These are phyloP conservation scores for Ennomos quercinarius DNA, from an alignment of 2,888 invertebrate species.

Conservation along the genomic window DNA sequence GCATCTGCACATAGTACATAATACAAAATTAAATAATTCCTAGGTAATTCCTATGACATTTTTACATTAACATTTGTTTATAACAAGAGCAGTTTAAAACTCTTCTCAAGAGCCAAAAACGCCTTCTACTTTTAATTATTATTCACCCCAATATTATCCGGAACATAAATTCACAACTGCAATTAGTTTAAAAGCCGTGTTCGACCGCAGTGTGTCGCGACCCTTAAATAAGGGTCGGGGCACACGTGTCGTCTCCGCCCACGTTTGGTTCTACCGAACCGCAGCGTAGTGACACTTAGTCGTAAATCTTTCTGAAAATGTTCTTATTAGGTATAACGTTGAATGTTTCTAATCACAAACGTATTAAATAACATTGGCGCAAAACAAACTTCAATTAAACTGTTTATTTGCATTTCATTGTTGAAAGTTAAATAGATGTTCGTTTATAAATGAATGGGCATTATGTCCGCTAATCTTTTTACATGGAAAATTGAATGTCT, in stretches of 20 bases:
- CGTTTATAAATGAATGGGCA: no score
- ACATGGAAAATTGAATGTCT: no score
- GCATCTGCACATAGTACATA: no score
- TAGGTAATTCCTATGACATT: no score
- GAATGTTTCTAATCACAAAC: not conserved
- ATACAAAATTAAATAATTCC: no score
- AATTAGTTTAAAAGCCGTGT: conserved; percentile 79
- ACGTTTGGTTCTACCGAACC: conserved; percentile 61
- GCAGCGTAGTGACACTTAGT: conserved; percentile 53
- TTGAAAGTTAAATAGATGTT: no score
- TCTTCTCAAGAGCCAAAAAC: conserved; percentile 26
- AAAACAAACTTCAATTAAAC: no score
- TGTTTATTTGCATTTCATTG: no score
- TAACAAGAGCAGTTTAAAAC: not conserved
- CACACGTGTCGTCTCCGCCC: conserved; percentile 78
- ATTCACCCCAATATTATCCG: conserved; percentile 58
- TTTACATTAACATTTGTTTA: not conserved
- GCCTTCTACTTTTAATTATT: conserved; percentile 41
- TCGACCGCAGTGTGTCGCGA: conserved; percentile 65
- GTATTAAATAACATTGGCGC: no score
- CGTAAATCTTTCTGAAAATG: conserved; percentile 30
- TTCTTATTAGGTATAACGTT: conserved; percentile 7
- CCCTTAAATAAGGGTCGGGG: conserved; percentile 74
- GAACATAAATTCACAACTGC: conserved; percentile 67
- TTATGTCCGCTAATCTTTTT: no score